These are phyloP conservation scores for Caerostris darwini DNA, from an alignment of 1,140 invertebrate species.

Conservation along the genomic window DNA sequence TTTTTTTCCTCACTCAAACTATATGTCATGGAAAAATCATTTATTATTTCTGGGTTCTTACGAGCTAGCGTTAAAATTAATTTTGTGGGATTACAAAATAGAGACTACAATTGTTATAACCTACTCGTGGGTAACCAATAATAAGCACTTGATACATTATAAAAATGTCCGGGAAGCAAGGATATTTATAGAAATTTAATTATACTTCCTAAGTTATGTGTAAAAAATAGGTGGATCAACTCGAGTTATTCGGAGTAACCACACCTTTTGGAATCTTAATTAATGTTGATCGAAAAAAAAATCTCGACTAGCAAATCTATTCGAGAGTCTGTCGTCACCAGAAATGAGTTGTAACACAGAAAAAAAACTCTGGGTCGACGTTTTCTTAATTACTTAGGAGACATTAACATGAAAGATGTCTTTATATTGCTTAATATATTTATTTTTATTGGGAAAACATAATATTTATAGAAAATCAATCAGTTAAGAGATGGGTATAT, in stretches of 20 bases:
- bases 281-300: conserved; percentile 71
- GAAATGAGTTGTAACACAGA: conserved; percentile 30
- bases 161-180: conserved; percentile 56
- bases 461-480: conserved; percentile 13
- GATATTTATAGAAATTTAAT: conserved; percentile 77
- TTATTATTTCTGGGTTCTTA: conserved; percentile 59
- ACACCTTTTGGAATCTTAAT: conserved; percentile 72
- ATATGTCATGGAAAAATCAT: conserved; percentile 74
- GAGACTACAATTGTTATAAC: conserved; percentile 70
- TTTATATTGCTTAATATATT: neutral
- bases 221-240: conserved; percentile 72
- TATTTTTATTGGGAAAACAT: neutral
- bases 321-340: conserved; percentile 33
- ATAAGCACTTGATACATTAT: conserved; percentile 74
- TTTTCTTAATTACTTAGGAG: conserved; percentile 56
- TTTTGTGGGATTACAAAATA: conserved; percentile 74
- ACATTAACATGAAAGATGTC: neutral
- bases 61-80: conserved; percentile 59
- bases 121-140: conserved; percentile 67
- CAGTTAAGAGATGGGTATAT: neutral
- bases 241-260: conserved; percentile 70
- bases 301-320: conserved; percentile 49
- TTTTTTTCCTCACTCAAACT: conserved; percentile 46
- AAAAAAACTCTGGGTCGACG: conserved; percentile 17
- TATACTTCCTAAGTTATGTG: conserved; percentile 59